phyloP scores from a whole-genome alignment of 1,140 invertebrate genomes.

The Drosophila pallidifrons region DNA sequence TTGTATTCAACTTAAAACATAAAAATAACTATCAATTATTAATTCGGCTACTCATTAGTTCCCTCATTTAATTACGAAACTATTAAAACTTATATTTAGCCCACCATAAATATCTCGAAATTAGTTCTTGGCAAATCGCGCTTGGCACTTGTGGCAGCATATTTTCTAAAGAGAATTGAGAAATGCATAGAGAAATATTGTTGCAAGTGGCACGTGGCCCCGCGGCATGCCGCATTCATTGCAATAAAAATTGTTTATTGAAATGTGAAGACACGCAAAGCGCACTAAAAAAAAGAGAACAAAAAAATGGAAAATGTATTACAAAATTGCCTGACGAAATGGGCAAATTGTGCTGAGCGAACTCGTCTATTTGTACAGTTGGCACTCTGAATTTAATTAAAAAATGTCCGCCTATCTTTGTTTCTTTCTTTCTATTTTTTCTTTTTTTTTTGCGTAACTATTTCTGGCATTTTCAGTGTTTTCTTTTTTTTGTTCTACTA shows the following conservation, averaged over 20 bases:
- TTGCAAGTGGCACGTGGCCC: conserved; percentile 19
- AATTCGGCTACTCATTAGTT: too few relatives aligned
- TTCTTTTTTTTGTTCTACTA: neutral
- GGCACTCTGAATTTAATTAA: conserved; percentile 43
- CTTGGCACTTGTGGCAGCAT: neutral
- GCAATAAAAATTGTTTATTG: conserved; percentile 58
- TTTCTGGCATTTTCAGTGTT: conserved; percentile 3
- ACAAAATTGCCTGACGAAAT: conserved; percentile 8
- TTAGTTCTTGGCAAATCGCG: too few relatives aligned
- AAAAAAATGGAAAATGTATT: neutral
- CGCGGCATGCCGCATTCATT: conserved; percentile 8
- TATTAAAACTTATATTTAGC: too few relatives aligned
- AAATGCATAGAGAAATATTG: conserved; percentile 32
- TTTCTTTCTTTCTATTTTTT: neutral
- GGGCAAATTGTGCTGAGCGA: conserved; percentile 9
- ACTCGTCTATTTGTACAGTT: conserved; percentile 49
- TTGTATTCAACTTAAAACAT: too few relatives aligned
- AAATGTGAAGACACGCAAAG: conserved; percentile 38
- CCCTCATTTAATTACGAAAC: too few relatives aligned
- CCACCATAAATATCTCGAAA: too few relatives aligned
- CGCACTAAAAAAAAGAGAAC: neutral
- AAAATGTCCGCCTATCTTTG: conserved; percentile 17
- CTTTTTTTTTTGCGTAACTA: neutral
- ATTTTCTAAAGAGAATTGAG: conserved; percentile 8
- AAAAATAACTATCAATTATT: too few relatives aligned